Evolutionary conservation across 2,797 vertebrate genomes (phyloP).

Genomic region (Clangula hyemalis): DNA sequence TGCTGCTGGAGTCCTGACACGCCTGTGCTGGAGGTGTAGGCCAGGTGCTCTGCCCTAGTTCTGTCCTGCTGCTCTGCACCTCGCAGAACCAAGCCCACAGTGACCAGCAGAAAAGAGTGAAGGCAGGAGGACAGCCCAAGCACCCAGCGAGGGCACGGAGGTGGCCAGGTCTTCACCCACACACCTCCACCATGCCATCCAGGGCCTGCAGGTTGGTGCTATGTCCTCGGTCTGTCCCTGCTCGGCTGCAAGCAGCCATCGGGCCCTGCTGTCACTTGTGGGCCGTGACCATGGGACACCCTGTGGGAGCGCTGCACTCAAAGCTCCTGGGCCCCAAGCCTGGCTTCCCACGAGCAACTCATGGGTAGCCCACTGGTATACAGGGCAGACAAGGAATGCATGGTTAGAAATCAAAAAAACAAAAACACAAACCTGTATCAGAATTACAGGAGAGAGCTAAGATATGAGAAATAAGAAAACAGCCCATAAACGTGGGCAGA

Average conservation of each 20-base stretch:
- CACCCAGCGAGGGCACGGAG: accelerated
- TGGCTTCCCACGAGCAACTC: neutral
- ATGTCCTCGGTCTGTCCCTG: neutral
- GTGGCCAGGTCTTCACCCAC: neutral
- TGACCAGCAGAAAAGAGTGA: neutral
- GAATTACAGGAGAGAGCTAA: neutral
- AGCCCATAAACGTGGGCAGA: neutral
- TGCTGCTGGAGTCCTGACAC: neutral
- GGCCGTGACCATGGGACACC: neutral
- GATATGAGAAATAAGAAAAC: neutral
- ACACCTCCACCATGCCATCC: neutral
- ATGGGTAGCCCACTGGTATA: neutral
- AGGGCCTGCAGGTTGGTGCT: neutral
- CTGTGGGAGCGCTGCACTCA: neutral
- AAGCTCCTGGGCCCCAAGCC: neutral
- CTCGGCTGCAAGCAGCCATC: accelerated
- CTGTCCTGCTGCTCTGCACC: neutral
- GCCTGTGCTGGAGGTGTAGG: neutral
- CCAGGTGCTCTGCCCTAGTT: neutral
- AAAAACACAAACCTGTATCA: neutral
- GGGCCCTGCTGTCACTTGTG: neutral
- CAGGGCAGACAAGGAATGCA: neutral
- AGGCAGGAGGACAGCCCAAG: accelerated
- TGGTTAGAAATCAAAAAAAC: neutral
- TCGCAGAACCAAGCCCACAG: accelerated